phyloP scores from a whole-genome alignment of 2,797 vertebrate species.

The Pelodytes ibericus region DNA sequence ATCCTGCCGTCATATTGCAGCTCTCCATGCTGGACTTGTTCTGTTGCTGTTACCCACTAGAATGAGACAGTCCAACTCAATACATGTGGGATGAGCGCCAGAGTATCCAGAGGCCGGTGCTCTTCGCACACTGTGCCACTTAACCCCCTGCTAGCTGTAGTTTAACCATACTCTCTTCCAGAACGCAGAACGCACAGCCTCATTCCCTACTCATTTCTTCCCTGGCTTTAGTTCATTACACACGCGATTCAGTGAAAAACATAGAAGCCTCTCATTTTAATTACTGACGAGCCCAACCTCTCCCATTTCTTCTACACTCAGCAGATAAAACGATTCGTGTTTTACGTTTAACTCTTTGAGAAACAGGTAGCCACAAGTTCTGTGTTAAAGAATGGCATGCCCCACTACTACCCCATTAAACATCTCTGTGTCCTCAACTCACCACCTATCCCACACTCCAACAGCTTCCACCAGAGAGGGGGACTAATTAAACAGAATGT shows the following conservation, averaged over 20 bases:
- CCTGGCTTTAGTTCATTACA: constrained; percentile 60
- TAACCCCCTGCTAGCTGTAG: constrained; percentile 55
- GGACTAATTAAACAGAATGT: no score
- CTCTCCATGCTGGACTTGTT: no score
- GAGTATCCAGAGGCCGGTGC: constrained; percentile 39
- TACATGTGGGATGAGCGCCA: constrained; percentile 40
- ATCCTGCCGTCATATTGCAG: neutral
- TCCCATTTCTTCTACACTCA: neutral
- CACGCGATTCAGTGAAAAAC: constrained; percentile 45
- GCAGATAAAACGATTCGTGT: neutral
- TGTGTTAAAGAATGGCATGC: no score
- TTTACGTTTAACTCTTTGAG: no score
- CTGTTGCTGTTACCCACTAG: neutral
- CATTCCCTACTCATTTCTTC: constrained; percentile 52
- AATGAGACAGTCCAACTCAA: constrained; percentile 38
- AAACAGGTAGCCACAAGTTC: no score
- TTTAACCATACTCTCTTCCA: constrained; percentile 54
- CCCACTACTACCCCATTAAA: no score
- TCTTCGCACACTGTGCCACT: constrained; percentile 50
- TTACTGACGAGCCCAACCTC: constrained; percentile 42
- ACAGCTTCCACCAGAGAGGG: no score
- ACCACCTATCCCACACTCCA: no score
- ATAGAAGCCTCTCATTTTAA: constrained; percentile 60
- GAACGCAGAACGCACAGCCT: constrained; percentile 9
- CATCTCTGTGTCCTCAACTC: no score